Base-by-base conservation (phyloP, 1,140 invertebrate genomes). In the Pseudomyrmex sp. region DNA sequence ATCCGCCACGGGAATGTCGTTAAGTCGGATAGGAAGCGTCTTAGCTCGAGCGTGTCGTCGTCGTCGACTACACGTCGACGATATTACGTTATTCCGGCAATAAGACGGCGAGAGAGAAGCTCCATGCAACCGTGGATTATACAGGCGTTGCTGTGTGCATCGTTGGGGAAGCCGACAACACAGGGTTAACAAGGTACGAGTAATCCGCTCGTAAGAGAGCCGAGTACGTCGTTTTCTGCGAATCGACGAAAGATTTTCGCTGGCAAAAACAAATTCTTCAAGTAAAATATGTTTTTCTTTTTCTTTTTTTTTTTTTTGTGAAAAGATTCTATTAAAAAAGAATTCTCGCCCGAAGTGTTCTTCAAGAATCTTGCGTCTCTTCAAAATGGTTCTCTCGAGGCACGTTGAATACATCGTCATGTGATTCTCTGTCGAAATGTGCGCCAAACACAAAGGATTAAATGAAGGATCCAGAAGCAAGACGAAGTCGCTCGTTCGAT, bases 111-210 rank as follows among this genome's bases (percentile, higher is more conserved):
- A 69, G 26, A 69, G 62, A 83, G 65, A 74, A n/a, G 8, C 44
- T 12, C 18, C 18, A 46, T 35, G 59, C 35, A 56, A 56, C 5
- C 13, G 50, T 48, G 62, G 10, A 54, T 84, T 62, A 68, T 86
- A 85, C 50, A 18, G 72, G 54, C 70, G 54, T 59, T 61, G 50
- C 10, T 52, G 12, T 35, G 56, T 5, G 63, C 46, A 26, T 80
- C 58, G 44, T 7, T 20, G 9, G 9, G 10, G 70, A 23, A 85
- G 79, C 23, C 35, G 84, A 62, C 79, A 72, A 85, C 58, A 66
- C 46, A 35, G 26, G 48, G 66, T 58, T 86, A 86, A 85, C 76
- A 82, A 82, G 75, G 59, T 63, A 35, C 56, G 68, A 86, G 23
- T 70, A 70, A 86, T 86, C 75, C 54, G 18, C 50, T 35, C 35